These are phyloP conservation scores for Chlorodrepanis virens DNA, from an alignment of 2,113 vertebrate genomes.

Conservation along the genomic window DNA sequence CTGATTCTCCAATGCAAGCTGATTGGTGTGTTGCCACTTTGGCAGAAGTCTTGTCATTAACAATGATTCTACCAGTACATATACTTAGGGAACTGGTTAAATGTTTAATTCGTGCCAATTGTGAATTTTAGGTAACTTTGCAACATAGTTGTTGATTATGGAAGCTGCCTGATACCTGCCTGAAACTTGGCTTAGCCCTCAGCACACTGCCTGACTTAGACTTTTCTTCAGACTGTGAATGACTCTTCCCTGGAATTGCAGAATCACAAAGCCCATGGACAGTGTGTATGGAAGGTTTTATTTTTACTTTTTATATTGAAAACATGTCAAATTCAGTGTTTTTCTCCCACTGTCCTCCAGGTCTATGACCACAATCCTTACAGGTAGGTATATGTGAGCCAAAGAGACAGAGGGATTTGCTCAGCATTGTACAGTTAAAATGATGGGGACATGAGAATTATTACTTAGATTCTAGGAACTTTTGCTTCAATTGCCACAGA, in stretches of 20 bases:
- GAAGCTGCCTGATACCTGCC: not conserved
- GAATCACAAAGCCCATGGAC: not conserved
- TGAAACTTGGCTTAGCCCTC: not conserved
- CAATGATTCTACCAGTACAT: not conserved
- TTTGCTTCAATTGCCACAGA: not conserved
- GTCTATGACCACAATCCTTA: not conserved
- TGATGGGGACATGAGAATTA: rapidly evolving
- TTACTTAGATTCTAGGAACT: not conserved
- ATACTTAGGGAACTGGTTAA: not conserved
- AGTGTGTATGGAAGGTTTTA: not conserved
- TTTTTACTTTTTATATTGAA: not conserved
- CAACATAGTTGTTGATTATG: not conserved
- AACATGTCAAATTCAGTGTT: not conserved
- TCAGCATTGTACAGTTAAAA: not conserved
- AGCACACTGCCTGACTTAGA: not conserved
- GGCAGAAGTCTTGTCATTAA: not conserved
- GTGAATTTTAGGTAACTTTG: not conserved
- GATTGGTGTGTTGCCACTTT: not conserved
- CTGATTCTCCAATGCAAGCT: not conserved
- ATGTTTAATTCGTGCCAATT: not conserved
- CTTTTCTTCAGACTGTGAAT: not conserved
- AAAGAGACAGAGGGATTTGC: not conserved
- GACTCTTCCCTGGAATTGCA: not conserved
- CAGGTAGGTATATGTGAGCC: rapidly evolving
- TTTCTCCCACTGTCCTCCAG: not conserved